Evolutionary conservation across 37 sponge, comb jelly and placozoan species (phyloP).

Genomic region (Halichondria panicea): DNA sequence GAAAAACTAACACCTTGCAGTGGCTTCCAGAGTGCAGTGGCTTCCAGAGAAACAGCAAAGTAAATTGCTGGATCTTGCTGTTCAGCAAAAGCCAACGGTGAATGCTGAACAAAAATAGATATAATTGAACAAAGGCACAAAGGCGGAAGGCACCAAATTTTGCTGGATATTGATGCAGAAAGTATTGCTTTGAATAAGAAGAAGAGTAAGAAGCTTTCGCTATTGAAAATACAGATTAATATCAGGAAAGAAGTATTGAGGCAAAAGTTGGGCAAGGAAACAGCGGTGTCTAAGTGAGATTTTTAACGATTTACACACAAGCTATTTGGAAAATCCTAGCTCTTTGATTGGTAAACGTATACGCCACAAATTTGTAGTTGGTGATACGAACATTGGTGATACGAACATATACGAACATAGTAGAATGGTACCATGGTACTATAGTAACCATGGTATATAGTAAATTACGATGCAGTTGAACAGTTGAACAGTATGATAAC

Average conservation of each 20-base stretch:
- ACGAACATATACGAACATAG: no score
- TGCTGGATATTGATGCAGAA: background rate
- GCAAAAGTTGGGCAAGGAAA: no score
- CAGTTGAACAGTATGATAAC: no score
- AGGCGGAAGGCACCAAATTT: background rate
- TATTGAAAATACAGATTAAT: constrained; percentile 15
- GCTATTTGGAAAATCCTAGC: no score
- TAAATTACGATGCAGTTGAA: no score
- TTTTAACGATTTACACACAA: no score
- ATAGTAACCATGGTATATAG: no score
- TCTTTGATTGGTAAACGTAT: no score
- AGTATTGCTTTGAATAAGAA: background rate
- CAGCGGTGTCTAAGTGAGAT: no score
- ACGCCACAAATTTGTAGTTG: no score
- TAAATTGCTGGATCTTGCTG: constrained; percentile 9
- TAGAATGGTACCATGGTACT: no score
- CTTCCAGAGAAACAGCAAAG: background rate
- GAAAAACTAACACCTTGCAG: background rate
- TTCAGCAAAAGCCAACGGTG: background rate
- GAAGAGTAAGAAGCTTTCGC: constrained; percentile 1
- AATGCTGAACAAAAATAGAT: background rate
- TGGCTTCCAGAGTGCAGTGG: constrained; percentile 8
- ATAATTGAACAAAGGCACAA: background rate
- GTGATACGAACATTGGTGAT: no score
- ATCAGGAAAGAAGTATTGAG: constrained; percentile 18